Evolutionary conservation across 2,888 invertebrate species (phyloP).

Genomic region (Tachina grossa): DNA sequence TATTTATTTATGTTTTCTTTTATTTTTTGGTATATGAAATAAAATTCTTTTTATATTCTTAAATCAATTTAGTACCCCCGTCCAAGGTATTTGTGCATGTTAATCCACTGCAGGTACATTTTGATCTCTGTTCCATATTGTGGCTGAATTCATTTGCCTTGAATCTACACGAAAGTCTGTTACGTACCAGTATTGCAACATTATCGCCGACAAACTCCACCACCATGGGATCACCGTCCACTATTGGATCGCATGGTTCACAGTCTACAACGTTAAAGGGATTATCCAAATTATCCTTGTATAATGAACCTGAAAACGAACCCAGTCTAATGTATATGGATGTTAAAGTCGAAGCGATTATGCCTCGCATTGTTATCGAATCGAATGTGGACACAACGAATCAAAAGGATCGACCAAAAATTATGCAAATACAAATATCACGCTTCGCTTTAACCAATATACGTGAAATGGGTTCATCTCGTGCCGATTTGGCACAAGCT

Average conservation of each 20-base stretch:
- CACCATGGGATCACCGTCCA: constrained; percentile 64
- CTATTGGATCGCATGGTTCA: constrained; percentile 64
- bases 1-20: constrained; percentile 25
- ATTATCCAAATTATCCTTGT: constrained; percentile 70
- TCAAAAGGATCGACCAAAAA: constrained; percentile 93
- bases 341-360: constrained; percentile 94
- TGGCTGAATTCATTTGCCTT: constrained; percentile 97
- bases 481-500: constrained; percentile 91
- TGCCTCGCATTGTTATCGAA: constrained; percentile 90
- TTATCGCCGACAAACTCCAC: constrained; percentile 70
- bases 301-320: constrained; percentile 74
- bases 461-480: constrained; percentile 85
- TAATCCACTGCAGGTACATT: constrained; percentile 93
- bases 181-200: constrained; percentile 83
- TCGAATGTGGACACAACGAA: constrained; percentile 89
- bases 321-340: constrained; percentile 87
- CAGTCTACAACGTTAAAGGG: constrained; percentile 64
- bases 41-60: neutral
- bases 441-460: constrained; percentile 87
- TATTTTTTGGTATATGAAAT: neutral
- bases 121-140: constrained; percentile 93
- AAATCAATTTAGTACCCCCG: constrained; percentile 91
- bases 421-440: constrained; percentile 87
- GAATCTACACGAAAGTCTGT: constrained; percentile 91
- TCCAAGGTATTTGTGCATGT: constrained; percentile 95